Base-by-base conservation (phyloP, 2,888 invertebrate species). In the Noctua comes region DNA sequence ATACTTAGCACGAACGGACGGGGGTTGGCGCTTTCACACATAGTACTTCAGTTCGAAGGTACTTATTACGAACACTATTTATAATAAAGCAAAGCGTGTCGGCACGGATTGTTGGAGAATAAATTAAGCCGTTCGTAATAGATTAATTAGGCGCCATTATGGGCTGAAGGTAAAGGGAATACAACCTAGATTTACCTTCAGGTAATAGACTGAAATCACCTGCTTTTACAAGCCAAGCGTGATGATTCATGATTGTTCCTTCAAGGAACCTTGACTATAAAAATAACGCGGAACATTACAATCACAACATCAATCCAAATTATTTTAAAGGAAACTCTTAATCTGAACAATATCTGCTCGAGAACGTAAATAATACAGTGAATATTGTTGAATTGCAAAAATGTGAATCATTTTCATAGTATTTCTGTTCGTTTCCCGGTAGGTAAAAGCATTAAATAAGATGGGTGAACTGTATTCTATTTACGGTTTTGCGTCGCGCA, bases 1-100 rank as follows among this genome's bases (percentile, higher is more conserved):
- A 73, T 73, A 79, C 73, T 73, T 73, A 69, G 36, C 84, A 84
- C 79, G 84, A 84, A 84, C 36, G 46, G 13, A 46, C 46, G 59
- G 10, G 68, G 72, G 69, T 70, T 70, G 84, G 68, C 36, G 46
- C 43, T 84, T 79, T 79, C 79, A 78, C 79, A 48, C 64, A 18
- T 43, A 36, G 68, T 59, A 68, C 43, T 68, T 51, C 31, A 65
- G 68, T 36, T 77, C 31, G 16, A 36, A 62, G 36, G 48, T 68
- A 68, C 36, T 68, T 78, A 68, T 78, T 78, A 77, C n/a, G 48
- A 2, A 40, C 40, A 59, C 51, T 73, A 48, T 81, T 65, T 81
- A 81, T 65, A 79, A 65, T 65, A 40, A 57, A 54, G 27, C 46
- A 54, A 48, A 48, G 78, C 73, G 78, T 79, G 78, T 81, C n/a